Percentiles rank a stretch among this genome's conserved stretches.
Conservation (phyloP, 2,113 vertebrate genomes). For the Odontesthes bonariensis region DNA sequence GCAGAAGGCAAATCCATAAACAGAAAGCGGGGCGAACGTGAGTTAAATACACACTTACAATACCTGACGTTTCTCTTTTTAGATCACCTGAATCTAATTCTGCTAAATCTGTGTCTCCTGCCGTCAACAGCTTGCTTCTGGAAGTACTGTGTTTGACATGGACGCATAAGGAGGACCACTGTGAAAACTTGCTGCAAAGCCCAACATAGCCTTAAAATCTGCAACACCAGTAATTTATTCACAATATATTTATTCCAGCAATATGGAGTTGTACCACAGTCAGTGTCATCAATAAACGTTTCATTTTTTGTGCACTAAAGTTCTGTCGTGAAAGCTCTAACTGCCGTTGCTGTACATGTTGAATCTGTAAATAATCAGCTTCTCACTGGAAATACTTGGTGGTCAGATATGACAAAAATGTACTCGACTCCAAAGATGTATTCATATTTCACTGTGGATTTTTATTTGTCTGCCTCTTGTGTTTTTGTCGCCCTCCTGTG, state of each 20-base stretch:
- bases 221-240: conserved; percentile 54
- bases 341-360: conserved; percentile 14
- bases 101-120: conserved; percentile 1
- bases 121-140: conserved; percentile 80
- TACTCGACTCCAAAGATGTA: conserved; percentile 24
- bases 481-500: conserved; percentile 63
- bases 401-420: conserved; percentile 23
- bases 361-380: conserved; percentile 55
- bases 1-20: conserved; percentile 61
- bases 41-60: conserved; percentile 11
- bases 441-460: conserved; percentile 20
- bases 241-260: conserved; percentile 62
- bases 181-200: conserved; percentile 71
- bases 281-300: conserved; percentile 35
- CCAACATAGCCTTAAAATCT: conserved; percentile 76
- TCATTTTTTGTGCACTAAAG: conserved; percentile 20
- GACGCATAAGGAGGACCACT: conserved; percentile 33
- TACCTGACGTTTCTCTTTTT: not conserved
- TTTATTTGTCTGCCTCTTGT: conserved; percentile 36
- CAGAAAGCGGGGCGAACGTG: conserved; percentile 78
- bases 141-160: conserved; percentile 84
- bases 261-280: conserved; percentile 52
- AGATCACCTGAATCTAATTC: not conserved
- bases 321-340: conserved; percentile 27
- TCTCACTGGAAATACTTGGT: conserved; percentile 52